phyloP scores from a whole-genome alignment of 2,888 invertebrate species.

The Isoperla grammatica region DNA sequence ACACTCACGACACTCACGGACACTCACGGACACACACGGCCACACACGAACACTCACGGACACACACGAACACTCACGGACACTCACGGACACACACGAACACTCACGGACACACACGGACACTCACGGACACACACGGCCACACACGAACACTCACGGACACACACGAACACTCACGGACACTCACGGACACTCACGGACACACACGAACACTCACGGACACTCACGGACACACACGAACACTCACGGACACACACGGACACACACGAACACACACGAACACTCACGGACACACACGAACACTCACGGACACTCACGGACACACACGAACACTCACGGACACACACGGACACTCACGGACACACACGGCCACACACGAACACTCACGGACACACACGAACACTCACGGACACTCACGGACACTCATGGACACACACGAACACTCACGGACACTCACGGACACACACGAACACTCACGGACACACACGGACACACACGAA shows the following conservation, averaged over 20 bases:
- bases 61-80: background rate
- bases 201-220: background rate
- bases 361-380: background rate
- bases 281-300: too few relatives aligned
- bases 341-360: background rate
- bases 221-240: background rate
- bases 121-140: background rate
- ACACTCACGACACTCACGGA: background rate
- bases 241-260: background rate
- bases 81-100: background rate
- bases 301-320: background rate
- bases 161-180: background rate
- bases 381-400: background rate
- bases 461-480: background rate
- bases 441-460: background rate
- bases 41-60: slow-evolving; percentile 1
- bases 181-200: background rate
- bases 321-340: background rate
- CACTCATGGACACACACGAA: background rate
- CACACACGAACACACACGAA: background rate
- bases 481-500: background rate
- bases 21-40: background rate
- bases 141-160: background rate
- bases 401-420: background rate
- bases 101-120: background rate